Evolutionary conservation across 37 sponge, comb jelly and placozoan species (phyloP), one percentile per base, ranked within the genome.

Genomic region (Dysidea cf. avara): DNA sequence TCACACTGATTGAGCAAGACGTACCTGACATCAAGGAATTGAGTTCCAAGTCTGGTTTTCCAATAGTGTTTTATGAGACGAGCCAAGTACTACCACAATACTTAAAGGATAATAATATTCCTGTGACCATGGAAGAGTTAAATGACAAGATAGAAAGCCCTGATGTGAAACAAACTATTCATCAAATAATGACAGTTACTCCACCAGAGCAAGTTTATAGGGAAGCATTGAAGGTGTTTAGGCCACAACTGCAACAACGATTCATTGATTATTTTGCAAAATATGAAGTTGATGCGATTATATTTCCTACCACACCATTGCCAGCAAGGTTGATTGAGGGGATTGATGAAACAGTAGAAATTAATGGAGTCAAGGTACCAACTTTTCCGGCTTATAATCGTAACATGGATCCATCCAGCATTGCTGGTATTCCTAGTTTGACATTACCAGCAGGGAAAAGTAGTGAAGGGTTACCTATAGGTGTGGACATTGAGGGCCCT

Each of bases 371-470:
- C 48, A 38, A 61, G 3, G 21, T 75, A 6, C 53, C 64, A 24
- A 75, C 64, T 26, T 49, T 63, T 7, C 13, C 50, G 21, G 76
- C 76, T 4, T 63, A 63, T 29, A 21, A 31, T 17, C 65, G 51
- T 24, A 75, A 75, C 49, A 46, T 65, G 7, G 12, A 18, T 5
- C 76, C 76, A 49, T 65, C 61, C 14, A 32, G 54, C 36, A 17
- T 9, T 47, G 76, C 76, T 61, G 76, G 76, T 51, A 65, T 75
- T 31, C 76, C 76, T 32, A 52, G 53, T 25, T 51, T 75, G 30
- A 52, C 76, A 18, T 53, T 75, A 51, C 76, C 76, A 3, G 34
- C 65, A 63, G 76, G 76, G 2, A 33, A 63, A 38, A 51, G 65
- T 14, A 28, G 52, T 18, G 64, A 40, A 11, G 64, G 76, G 5